These are phyloP conservation scores for Acipenser ruthenus DNA, from an alignment of 2,797 vertebrate genomes.

Conservation along the genomic window DNA sequence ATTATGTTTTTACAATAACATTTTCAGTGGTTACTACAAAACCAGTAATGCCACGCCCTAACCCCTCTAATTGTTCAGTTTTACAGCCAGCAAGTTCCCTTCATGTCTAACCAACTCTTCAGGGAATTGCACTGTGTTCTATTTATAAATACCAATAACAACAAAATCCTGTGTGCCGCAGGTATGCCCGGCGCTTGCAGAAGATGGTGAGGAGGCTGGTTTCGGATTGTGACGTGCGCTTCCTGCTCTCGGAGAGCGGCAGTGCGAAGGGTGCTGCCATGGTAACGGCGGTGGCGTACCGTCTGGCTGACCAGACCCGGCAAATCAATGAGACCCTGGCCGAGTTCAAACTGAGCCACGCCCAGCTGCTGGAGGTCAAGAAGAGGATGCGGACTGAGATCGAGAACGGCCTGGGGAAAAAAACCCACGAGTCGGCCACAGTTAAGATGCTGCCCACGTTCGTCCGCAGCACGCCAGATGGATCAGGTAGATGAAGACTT, in stretches of 20 bases:
- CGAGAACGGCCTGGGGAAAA: conserved; percentile 73
- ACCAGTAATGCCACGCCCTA: too few relatives aligned
- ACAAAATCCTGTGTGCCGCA: conserved; percentile 28
- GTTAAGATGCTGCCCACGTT: conserved; percentile 96
- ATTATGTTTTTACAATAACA: too few relatives aligned
- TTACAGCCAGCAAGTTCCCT: too few relatives aligned
- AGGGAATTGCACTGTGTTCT: too few relatives aligned
- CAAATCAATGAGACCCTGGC: conserved; percentile 78
- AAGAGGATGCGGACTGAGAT: conserved; percentile 82
- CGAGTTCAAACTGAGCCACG: conserved; percentile 73
- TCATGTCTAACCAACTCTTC: too few relatives aligned
- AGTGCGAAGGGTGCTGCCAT: conserved; percentile 92
- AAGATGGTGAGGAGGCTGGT: conserved; percentile 87
- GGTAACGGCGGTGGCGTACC: conserved; percentile 90
- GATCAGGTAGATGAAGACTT: conserved; percentile 60
- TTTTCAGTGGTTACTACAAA: too few relatives aligned
- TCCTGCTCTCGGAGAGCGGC: conserved; percentile 92
- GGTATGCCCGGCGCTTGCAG: conserved; percentile 86
- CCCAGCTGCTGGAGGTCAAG: conserved; percentile 89
- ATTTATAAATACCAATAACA: too few relatives aligned
- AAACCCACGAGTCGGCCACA: conserved; percentile 68
- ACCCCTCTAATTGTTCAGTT: too few relatives aligned
- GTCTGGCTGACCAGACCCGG: conserved; percentile 79
- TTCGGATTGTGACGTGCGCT: conserved; percentile 83
- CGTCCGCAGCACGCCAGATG: conserved; percentile 83